Conservation (phyloP, 2,797 vertebrate genomes). For the Arrhamphus sclerolepis region DNA sequence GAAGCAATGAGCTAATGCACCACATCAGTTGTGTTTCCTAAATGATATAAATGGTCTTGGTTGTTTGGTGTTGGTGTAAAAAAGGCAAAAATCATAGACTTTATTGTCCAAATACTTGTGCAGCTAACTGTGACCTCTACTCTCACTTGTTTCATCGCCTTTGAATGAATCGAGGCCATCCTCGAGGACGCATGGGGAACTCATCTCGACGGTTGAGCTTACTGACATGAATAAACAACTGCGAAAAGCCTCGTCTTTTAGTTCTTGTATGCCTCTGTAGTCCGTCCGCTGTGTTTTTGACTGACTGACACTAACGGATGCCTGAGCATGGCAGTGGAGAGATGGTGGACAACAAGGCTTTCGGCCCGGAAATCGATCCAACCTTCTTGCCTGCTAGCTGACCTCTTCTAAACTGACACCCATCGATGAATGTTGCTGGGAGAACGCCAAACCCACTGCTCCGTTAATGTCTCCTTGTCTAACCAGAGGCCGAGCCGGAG, state of each 20-base stretch:
- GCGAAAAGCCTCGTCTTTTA: constrained; percentile 36
- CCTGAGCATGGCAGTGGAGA: constrained; percentile 63
- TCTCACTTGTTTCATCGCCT: constrained; percentile 36
- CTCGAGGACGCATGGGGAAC: constrained; percentile 55
- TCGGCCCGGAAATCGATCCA: constrained; percentile 24
- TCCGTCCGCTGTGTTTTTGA: constrained; percentile 19
- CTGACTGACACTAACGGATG: constrained; percentile 50
- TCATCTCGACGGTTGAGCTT: constrained; percentile 23
- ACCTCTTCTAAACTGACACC: constrained; percentile 28
- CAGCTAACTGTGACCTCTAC: constrained; percentile 8
- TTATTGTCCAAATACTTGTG: too few relatives aligned
- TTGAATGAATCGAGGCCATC: constrained; percentile 45
- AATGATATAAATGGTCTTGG: too few relatives aligned
- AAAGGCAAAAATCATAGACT: too few relatives aligned
- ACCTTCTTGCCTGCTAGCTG: constrained; percentile 25
- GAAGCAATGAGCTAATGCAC: too few relatives aligned
- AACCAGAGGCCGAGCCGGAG: constrained; percentile 94
- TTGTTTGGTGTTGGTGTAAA: too few relatives aligned
- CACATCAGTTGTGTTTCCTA: too few relatives aligned
- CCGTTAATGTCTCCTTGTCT: constrained; percentile 61
- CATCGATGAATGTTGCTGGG: constrained; percentile 27
- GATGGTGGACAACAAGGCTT: constrained; percentile 28
- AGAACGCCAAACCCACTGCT: constrained; percentile 28
- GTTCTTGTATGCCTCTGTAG: constrained; percentile 12
- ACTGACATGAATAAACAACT: constrained; percentile 50